A percentile compares a stretch with the other conserved stretches of the same genome.
These are phyloP conservation scores for Scopus umbretta DNA, from an alignment of 2,113 vertebrate genomes.

Conservation along the genomic window DNA sequence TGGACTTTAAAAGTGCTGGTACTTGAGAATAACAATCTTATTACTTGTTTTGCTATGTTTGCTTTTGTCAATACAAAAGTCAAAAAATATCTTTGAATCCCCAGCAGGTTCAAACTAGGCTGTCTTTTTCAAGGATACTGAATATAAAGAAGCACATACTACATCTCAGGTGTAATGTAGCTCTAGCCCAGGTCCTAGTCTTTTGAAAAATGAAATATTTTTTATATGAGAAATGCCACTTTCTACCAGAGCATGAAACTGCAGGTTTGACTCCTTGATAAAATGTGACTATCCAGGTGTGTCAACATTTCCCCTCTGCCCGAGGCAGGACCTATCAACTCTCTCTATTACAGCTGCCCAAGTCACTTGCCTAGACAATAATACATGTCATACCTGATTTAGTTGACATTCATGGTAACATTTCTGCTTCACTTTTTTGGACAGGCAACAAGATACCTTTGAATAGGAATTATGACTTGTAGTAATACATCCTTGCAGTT, in stretches of 20 bases:
- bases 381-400: not conserved
- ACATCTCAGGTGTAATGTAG: not conserved
- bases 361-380: conserved; percentile 8
- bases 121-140: not conserved
- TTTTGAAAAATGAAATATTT: conserved; percentile 20
- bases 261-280: conserved; percentile 16
- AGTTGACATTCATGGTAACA: not conserved
- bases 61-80: not conserved
- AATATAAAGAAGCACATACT: not conserved
- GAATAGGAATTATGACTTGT: not conserved
- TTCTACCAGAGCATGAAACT: conserved; percentile 32
- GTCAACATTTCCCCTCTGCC: conserved; percentile 23
- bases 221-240: not conserved
- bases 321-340: not conserved
- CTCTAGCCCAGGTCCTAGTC: not conserved
- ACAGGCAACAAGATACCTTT: not conserved
- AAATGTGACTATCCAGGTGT: conserved; percentile 34
- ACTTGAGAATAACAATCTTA: not conserved
- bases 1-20: not conserved
- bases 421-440: not conserved
- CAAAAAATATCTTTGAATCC: not conserved
- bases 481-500: not conserved
- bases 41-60: not conserved
- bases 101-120: too few relatives aligned
- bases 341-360: not conserved